Evolutionary conservation across 2,888 invertebrate genomes (phyloP), one percentile per base, ranked within the genome.

Genomic region (Drosophila anomalata): DNA sequence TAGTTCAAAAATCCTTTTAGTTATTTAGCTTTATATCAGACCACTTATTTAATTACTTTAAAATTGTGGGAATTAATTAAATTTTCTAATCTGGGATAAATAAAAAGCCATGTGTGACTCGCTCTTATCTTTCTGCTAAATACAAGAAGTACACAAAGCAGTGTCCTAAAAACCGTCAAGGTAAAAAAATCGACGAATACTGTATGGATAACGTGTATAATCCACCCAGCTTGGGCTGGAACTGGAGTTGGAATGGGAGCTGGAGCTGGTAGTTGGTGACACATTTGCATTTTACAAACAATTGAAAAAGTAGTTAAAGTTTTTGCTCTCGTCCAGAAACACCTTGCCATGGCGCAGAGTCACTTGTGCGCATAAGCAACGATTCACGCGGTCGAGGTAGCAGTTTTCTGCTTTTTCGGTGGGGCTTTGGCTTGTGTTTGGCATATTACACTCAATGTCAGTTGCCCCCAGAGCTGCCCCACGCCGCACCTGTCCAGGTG

Each of bases 301-400:
- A 87, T 84, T 84, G 87, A 84, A 87, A 84, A 84, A 84, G 84
- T 84, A 87, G 84, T 87, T 84, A 87, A 84, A 81, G 78, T 84
- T 87, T 84, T 87, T 79, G 74, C 83, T 72, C 75, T 68, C 67
- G 71, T 22, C 55, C 47, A 42, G 36, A 47, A 24, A 48, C 58
- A 75, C 79, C 79, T 79, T 78, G 76, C 79, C 82, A 76, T 84
- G 78, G 76, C 74, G 51, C 61, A 74, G 71, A 74, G 71, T 72
- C 48, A 42, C 29, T 7, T 54, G 29, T 41, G 62, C 78, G 79
- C 85, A 84, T 84, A 85, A 81, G 85, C 73, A 79, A 77, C 77
- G 80, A 52, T 78, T 84, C 70, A 77, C 67, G 65, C 54, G 61
- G 41, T 47, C 17, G 42, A 17, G 22, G 22, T 20, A 22, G 22